These are phyloP conservation scores for Colinus virginianus DNA, from an alignment of 2,113 vertebrate genomes.

Conservation along the genomic window DNA sequence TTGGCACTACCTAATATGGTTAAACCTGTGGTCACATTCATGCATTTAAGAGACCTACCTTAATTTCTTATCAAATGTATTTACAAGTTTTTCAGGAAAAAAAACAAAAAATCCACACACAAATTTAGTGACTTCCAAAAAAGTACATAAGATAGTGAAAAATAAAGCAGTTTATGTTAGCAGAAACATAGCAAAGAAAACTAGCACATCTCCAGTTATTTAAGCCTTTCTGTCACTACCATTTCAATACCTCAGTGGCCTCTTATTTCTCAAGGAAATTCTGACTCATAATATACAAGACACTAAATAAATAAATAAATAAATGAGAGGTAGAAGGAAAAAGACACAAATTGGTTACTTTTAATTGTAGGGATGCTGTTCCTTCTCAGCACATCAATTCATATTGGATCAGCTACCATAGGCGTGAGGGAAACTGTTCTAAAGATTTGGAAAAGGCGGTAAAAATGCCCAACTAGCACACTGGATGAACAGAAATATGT, in stretches of 20 bases:
- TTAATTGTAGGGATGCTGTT: neutral
- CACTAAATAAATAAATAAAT: neutral
- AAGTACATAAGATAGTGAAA: neutral
- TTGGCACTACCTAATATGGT: neutral
- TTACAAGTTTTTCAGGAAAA: neutral
- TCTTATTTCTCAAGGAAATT: neutral
- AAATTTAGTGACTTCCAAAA: neutral
- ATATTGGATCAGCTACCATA: conserved; percentile 19
- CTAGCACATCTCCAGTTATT: neutral
- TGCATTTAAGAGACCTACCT: neutral
- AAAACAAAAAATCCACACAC: neutral
- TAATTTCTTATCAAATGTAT: neutral
- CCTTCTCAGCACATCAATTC: neutral
- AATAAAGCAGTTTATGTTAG: neutral
- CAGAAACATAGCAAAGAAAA: neutral
- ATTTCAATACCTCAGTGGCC: neutral
- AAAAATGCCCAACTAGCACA: neutral
- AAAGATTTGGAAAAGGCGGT: conserved; percentile 16
- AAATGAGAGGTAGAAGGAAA: neutral
- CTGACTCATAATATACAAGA: neutral
- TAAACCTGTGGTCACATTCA: neutral
- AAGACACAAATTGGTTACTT: neutral
- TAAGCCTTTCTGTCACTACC: neutral
- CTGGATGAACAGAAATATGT: neutral
- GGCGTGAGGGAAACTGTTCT: neutral